Base-by-base conservation (phyloP, 2,113 vertebrate species). In the Siphamia tubifer region DNA sequence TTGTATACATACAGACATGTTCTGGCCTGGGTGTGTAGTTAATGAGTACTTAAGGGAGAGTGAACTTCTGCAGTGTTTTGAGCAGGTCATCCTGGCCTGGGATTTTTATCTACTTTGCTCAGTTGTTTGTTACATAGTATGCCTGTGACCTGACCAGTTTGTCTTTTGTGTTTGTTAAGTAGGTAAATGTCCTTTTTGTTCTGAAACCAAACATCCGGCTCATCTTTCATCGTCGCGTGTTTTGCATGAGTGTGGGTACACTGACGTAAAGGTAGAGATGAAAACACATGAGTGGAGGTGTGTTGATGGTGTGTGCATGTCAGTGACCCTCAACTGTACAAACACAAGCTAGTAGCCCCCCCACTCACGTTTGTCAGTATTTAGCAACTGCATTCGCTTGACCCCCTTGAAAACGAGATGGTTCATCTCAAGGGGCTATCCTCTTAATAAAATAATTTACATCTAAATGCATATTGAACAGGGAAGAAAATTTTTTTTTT, bases 1-100 rank as follows among this genome's bases (percentile, higher is more conserved):
- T n/a, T 23, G 15, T 60, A 12, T 23, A 52, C 54, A 56, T 39
- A 16, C 36, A 43, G 13, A 49, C 49, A 27, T 54, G 62, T 62
- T 74, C 48, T 44, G 23, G 32, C 3, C 23, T 1, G 31, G 1
- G 24, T 6, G 32, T 23, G 23, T 17, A 9, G 57, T 76, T 49
- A 74, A 79, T 72, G n/a, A 78, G 20, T 68, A 58, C 11, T 72
- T 15, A 48, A 25, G 13, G 12, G 27, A 21, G 30, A 47, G n/a
- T 65, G 38, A 74, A 48, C 40, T 27, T 15, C 16, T 19, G 4
- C 10, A 4, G 10, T 15, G 48, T 52, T 68, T 38, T 60, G 56
- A 11, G 40, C 43, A 62, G 35, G 44, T 51, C 61, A 52, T 31
- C 0, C 1, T 36, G 21, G 12, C 55, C 54, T 42, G 6, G 31